Base-by-base conservation (phyloP, 2,113 vertebrate genomes). In the Noctilio leporinus region DNA sequence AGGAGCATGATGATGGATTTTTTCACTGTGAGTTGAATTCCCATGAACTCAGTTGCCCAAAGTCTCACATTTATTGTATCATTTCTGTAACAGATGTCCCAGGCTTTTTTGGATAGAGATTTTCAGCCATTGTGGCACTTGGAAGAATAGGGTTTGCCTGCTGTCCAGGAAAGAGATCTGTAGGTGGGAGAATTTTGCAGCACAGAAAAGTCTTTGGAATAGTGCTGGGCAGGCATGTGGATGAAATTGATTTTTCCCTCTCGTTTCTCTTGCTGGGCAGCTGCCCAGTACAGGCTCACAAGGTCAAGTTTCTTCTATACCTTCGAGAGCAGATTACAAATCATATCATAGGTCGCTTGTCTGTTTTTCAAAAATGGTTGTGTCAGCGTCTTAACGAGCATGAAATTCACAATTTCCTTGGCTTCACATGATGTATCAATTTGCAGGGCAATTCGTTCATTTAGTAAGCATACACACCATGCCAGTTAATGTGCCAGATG, bases 131-230 rank as follows among this genome's bases (percentile, higher is more conserved):
- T 77, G 19, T 90, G 84, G 92, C 75, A 73, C 38, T 95, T 92
- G 76, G 90, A 96, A 78, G 78, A 95, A 69, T 45, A 57, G 78
- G 45, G 64, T 90, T 96, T 96, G 86, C 90, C 53, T 95, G 87
- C 94, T 95, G 96, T 95, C 90, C 96, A 95, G 91, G 87, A 97
- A 95, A 87, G 89, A 97, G 65, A 89, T 84, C 92, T 96, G 76
- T 75, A 96, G 72, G 88, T 95, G 92, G 96, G 97, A 96, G 96
- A 95, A 86, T 88, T 92, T 95, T 92, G 92, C 94, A 95, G 92
- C 51, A 81, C 73, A 76, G 92, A 95, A 95, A 95, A 95, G 67
- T 72, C 83, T 92, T 95, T 89, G 81, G 90, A 91, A 87, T 81
- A 88, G 16, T 78, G 65, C 81, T 90, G 24, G 55, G 19, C 85